These are phyloP conservation scores for Poecilia latipinna DNA, from an alignment of 2,113 vertebrate genomes.

Conservation along the genomic window DNA sequence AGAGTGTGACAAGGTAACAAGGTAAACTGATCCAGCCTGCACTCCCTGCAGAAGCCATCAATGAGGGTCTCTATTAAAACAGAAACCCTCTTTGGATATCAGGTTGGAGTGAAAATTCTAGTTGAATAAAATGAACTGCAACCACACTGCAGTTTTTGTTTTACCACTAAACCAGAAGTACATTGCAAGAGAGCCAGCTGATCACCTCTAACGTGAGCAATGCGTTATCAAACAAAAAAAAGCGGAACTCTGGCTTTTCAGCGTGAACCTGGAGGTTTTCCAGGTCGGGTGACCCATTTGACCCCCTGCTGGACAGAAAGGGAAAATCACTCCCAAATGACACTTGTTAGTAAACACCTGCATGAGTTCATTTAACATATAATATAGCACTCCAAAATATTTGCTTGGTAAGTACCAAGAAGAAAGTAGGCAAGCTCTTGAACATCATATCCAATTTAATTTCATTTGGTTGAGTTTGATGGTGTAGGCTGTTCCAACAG, in stretches of 20 bases:
- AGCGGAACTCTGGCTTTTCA: slow-evolving; percentile 42
- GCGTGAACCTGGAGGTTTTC: slow-evolving; percentile 11
- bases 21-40: slow-evolving; percentile 70
- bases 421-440: too few relatives aligned
- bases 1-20: slow-evolving; percentile 76
- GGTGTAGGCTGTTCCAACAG: too few relatives aligned
- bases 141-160: slow-evolving; percentile 28
- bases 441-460: too few relatives aligned
- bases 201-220: not conserved
- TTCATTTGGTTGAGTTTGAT: too few relatives aligned
- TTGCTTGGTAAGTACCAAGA: too few relatives aligned
- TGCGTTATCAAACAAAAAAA: not conserved
- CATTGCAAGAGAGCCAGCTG: not conserved
- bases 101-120: slow-evolving; percentile 45
- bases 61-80: slow-evolving; percentile 71
- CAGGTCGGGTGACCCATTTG: slow-evolving; percentile 47
- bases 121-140: slow-evolving; percentile 38
- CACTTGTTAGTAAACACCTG: slow-evolving; percentile 21
- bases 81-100: slow-evolving; percentile 61
- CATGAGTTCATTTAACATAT: not conserved
- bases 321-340: slow-evolving; percentile 14
- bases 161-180: not conserved
- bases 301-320: slow-evolving; percentile 42
- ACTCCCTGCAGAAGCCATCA: slow-evolving; percentile 64
- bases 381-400: not conserved